phyloP scores from a whole-genome alignment of 2,113 vertebrate genomes.

The Empidonax traillii region DNA sequence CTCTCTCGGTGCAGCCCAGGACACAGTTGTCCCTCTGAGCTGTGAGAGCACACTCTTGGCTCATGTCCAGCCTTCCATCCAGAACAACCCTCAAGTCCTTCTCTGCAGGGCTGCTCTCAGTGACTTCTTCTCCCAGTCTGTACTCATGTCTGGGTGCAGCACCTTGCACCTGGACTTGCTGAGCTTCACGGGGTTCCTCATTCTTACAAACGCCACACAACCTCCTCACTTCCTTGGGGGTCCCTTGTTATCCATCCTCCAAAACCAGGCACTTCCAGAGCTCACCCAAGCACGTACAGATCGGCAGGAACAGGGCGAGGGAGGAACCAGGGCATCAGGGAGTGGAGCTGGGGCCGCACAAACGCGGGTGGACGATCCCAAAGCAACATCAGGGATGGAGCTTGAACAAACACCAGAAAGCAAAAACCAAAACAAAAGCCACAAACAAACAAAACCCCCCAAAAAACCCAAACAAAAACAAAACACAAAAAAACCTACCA shows the following conservation, averaged over 20 bases:
- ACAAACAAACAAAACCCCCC: no score
- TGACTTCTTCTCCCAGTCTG: background rate
- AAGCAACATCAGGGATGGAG: background rate
- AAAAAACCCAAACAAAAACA: no score
- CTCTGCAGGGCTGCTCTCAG: background rate
- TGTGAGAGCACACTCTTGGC: background rate
- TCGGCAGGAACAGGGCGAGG: background rate
- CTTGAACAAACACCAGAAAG: background rate
- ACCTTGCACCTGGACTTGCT: background rate
- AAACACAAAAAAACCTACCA: no score
- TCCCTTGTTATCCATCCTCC: rapidly evolving
- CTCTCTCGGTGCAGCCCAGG: background rate
- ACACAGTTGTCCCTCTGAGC: background rate
- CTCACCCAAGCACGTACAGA: background rate
- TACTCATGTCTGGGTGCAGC: background rate
- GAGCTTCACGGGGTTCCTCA: background rate
- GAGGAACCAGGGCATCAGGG: rapidly evolving
- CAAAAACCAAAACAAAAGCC: no score
- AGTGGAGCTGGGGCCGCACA: background rate
- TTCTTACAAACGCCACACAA: background rate
- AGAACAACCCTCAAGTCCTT: background rate
- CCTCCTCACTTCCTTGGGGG: rapidly evolving
- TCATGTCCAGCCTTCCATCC: background rate
- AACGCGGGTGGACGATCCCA: rapidly evolving
- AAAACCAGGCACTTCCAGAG: background rate